Base-by-base conservation (phyloP, 2,113 vertebrate species). In the Festucalex cinctus region DNA sequence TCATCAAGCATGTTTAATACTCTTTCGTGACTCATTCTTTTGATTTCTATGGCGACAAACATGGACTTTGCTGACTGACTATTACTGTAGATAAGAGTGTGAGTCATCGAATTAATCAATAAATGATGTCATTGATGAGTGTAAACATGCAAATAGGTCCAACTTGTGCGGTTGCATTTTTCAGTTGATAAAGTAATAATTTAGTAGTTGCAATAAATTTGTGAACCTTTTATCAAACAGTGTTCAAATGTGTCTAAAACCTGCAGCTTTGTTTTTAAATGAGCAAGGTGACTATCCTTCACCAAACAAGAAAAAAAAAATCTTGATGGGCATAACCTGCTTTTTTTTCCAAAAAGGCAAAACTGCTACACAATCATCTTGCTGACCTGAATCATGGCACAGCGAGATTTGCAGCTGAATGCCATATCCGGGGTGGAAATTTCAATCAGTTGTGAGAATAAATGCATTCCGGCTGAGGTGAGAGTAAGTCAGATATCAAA, bases 401-500 rank as follows among this genome's bases (percentile, higher is more conserved):
- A 53, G 2, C 17, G 46, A 81, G 64, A 75, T 58, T 75, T 61
- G 70, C 63, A 46, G 60, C 74, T 66, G 68, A 74, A 82, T 68
- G 81, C 72, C 75, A 73, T 72, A 77, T 79, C 83, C 68, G 67
- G 62, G 70, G 63, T 64, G 19, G 1, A 65, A 69, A 70, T 86
- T 85, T 86, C 82, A 83, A 88, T 88, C 85, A 85, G 76, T 8
- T 32, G 63, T 9, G 13, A 49, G 66, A 70, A 80, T 73, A 75
- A 83, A 74, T 63, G 78, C 19, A 13, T 81, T 74, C 63, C 68
- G 68, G 65, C 63, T 0, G 51, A 56, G 81, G 77, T 76, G 83
- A 83, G 64, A 69, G 63, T 67, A 70, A 72, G 83, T 79, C 80
- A 80, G 66, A 81, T 86, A 89, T 87, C 81, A 86, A 89, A 90